Evolutionary conservation across 2,113 vertebrate genomes (phyloP).

Genomic region (Parus major): DNA sequence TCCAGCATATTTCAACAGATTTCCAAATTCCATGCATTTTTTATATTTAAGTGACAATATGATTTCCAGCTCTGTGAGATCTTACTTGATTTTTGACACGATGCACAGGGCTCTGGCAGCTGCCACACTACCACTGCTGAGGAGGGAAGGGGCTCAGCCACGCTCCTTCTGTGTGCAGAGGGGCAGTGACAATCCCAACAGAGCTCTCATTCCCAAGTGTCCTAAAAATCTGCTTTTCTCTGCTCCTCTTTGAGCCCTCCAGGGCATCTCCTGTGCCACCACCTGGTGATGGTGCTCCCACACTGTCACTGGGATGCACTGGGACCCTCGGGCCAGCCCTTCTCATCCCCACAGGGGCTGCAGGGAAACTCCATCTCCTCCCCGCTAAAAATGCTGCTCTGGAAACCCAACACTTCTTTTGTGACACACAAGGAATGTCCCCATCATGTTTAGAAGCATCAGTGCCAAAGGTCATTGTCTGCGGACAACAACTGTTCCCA

Average conservation of each 20-base stretch:
- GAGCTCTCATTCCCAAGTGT: accelerated
- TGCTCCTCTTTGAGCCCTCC: neutral
- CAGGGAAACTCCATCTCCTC: neutral
- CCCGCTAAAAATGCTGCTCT: neutral
- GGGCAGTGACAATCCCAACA: neutral
- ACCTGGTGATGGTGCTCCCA: neutral
- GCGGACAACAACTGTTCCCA: neutral
- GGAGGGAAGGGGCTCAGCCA: neutral
- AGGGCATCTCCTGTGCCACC: neutral
- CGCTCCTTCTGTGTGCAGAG: accelerated
- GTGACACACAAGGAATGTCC: neutral
- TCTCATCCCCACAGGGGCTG: neutral
- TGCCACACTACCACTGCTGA: neutral
- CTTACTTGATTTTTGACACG: neutral
- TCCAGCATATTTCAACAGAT: neutral
- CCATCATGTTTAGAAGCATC: neutral
- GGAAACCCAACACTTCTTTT: accelerated
- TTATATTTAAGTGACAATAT: neutral
- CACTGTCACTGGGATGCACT: accelerated
- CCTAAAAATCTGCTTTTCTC: neutral
- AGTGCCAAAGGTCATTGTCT: neutral
- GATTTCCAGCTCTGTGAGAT: neutral
- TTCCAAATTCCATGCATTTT: neutral
- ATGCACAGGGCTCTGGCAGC: neutral
- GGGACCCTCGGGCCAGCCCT: neutral